phyloP scores from a whole-genome alignment of 2,888 invertebrate species.

The Eledona agricola region DNA sequence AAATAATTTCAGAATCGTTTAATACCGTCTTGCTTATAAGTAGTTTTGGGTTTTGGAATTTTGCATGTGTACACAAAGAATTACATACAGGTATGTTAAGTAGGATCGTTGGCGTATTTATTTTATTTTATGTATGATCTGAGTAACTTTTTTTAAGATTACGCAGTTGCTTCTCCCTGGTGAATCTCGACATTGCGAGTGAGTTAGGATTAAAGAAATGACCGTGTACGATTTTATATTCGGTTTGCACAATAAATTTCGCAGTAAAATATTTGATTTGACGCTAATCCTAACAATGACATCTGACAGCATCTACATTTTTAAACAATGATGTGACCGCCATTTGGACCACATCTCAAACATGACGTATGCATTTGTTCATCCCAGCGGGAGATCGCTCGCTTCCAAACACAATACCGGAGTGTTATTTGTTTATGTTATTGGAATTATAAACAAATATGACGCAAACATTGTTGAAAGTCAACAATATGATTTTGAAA shows the following conservation, averaged over 20 bases:
- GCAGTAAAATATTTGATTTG: neutral
- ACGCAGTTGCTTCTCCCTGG: too few species aligned
- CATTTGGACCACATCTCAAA: neutral
- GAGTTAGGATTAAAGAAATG: slow-evolving; percentile 1
- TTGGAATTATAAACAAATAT: slow-evolving; percentile 16
- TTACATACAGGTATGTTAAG: too few species aligned
- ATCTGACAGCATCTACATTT: slow-evolving; percentile 1
- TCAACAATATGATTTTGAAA: neutral
- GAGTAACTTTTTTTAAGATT: too few species aligned
- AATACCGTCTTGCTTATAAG: too few species aligned
- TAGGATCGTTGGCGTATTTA: too few species aligned
- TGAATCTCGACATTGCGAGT: too few species aligned
- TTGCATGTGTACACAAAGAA: too few species aligned
- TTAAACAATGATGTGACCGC: neutral
- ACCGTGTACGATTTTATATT: neutral
- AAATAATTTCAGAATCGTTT: too few species aligned
- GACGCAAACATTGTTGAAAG: slow-evolving; percentile 24
- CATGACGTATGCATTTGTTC: neutral
- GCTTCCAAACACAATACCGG: too few species aligned
- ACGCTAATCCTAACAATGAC: neutral
- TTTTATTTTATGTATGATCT: too few species aligned
- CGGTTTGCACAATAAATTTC: slow-evolving; percentile 2
- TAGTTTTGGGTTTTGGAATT: too few species aligned
- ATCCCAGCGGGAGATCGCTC: neutral
- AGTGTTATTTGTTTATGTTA: slow-evolving; percentile 1